A percentile compares a stretch with the other conserved stretches of the same genome.
Evolutionary conservation across 2,888 invertebrate genomes (phyloP).

Genomic region (Nephrotoma guestfalica): DNA sequence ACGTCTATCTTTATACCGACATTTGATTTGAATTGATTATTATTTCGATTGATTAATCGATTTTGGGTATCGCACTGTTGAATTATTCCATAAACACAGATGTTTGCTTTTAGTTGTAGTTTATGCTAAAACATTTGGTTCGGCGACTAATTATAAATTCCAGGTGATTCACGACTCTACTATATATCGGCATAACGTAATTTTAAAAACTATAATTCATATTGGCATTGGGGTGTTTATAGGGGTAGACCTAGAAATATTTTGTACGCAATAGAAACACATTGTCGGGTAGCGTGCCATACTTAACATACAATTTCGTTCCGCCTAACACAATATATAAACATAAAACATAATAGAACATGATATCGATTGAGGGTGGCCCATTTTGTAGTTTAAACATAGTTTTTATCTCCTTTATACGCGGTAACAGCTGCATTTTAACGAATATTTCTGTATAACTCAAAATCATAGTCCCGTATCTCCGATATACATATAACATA

Average conservation of each 20-base stretch:
- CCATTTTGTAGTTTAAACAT: not conserved
- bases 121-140: not conserved
- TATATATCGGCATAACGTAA: not conserved
- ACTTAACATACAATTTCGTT: not conserved
- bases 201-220: not conserved
- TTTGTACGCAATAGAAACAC: not conserved
- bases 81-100: not conserved
- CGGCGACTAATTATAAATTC: not conserved
- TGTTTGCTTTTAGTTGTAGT: not conserved
- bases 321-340: not conserved
- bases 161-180: not conserved
- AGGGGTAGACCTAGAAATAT: not conserved
- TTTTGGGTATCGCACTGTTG: not conserved
- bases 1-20: too few relatives aligned
- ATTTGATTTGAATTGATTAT: not conserved
- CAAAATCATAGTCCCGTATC: not conserved
- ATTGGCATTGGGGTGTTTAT: not conserved
- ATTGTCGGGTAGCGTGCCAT: not conserved
- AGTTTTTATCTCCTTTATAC: not conserved
- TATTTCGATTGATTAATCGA: not conserved
- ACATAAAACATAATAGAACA: too few relatives aligned
- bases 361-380: not conserved
- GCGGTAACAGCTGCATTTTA: not conserved
- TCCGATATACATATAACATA: not conserved
- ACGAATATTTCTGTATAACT: not conserved